Evolutionary conservation across 2,888 invertebrate species (phyloP).

Genomic region (Cinara cedri): DNA sequence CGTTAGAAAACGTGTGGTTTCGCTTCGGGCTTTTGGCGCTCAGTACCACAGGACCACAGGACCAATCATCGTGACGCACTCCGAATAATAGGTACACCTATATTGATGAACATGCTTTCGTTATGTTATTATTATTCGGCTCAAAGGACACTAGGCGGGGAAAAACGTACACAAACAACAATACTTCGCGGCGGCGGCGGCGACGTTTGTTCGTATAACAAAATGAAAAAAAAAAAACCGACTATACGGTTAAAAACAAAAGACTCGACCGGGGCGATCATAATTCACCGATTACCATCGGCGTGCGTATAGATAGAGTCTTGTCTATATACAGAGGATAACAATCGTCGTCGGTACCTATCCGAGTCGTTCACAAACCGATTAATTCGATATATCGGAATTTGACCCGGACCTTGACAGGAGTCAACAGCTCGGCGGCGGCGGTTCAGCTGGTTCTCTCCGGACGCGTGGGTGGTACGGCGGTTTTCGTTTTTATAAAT

Average conservation of each 20-base stretch:
- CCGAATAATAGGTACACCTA: no score
- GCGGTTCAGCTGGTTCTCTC: neutral
- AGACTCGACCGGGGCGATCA: slow-evolving; percentile 15
- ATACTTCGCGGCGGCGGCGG: no score
- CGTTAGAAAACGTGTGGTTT: no score
- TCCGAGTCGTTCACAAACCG: slow-evolving; percentile 40
- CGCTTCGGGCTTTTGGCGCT: no score
- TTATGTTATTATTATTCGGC: no score
- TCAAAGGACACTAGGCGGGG: no score
- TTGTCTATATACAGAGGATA: slow-evolving; percentile 19
- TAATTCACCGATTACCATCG: slow-evolving; percentile 49
- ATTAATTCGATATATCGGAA: slow-evolving; percentile 50
- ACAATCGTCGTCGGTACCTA: slow-evolving; percentile 8
- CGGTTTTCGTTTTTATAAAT: slow-evolving; percentile 44
- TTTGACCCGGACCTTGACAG: slow-evolving; percentile 51
- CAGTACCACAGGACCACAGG: no score
- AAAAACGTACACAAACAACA: no score
- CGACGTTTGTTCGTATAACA: neutral
- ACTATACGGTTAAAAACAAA: slow-evolving; percentile 32
- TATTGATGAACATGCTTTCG: no score
- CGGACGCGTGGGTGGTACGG: slow-evolving; percentile 48
- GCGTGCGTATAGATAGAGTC: neutral
- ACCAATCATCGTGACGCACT: no score
- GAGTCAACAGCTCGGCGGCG: slow-evolving; percentile 35
- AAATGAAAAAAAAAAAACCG: neutral